These are phyloP conservation scores for Schrankia costaestrigalis DNA, from an alignment of 2,888 invertebrate genomes.

Conservation along the genomic window DNA sequence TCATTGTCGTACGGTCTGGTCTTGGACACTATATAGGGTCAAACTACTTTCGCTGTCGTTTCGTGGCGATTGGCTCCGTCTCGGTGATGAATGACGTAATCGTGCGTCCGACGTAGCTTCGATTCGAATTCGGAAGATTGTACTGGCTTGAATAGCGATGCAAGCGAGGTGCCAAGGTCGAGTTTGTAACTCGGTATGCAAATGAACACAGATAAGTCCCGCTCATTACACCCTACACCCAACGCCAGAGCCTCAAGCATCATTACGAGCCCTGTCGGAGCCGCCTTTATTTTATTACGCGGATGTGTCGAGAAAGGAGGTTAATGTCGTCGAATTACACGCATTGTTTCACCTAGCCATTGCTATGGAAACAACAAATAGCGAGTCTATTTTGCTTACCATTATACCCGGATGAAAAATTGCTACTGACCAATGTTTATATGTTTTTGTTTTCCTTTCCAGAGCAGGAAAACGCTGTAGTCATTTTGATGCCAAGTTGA, in stretches of 20 bases:
- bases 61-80: too few species aligned
- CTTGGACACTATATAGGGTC: too few species aligned
- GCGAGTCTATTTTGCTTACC: constrained; percentile 30
- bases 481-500: constrained; percentile 4
- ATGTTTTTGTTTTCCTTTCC: constrained; percentile 3
- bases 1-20: too few species aligned
- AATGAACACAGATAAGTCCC: constrained; percentile 74
- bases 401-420: constrained; percentile 18
- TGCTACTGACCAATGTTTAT: constrained; percentile 10
- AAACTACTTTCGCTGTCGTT: constrained; percentile 43
- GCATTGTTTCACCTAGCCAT: constrained; percentile 69
- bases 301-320: constrained; percentile 71
- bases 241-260: constrained; percentile 52
- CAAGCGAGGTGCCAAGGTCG: constrained; percentile 73
- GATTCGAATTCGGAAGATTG: constrained; percentile 47
- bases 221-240: constrained; percentile 69
- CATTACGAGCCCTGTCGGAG: constrained; percentile 62
- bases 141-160: constrained; percentile 44
- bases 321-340: constrained; percentile 70
- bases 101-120: constrained; percentile 29
- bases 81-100: constrained; percentile 56
- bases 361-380: constrained; percentile 52
- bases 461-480: background rate
- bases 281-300: constrained; percentile 69
- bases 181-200: constrained; percentile 69